These are phyloP conservation scores for Drosophila teissieri DNA, from an alignment of 1,140 invertebrate genomes.

Conservation along the genomic window DNA sequence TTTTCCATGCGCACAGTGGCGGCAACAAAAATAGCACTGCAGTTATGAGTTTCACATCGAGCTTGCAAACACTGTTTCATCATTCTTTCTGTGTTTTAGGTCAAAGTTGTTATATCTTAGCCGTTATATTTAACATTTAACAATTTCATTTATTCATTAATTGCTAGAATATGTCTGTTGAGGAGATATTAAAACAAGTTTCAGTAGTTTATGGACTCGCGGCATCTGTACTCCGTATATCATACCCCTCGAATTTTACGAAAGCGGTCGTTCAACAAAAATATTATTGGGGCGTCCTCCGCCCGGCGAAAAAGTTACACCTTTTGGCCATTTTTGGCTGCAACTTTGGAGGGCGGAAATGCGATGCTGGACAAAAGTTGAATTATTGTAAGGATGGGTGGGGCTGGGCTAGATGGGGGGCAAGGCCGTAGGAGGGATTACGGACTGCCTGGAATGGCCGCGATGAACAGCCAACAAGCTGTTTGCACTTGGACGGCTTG, in stretches of 20 bases:
- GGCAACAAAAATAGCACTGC: not conserved
- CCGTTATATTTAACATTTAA: too few relatives aligned
- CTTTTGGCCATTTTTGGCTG: conserved; percentile 24
- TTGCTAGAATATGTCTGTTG: too few relatives aligned
- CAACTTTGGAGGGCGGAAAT: conserved; percentile 19
- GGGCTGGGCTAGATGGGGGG: too few relatives aligned
- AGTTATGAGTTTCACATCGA: not conserved
- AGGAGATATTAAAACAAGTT: too few relatives aligned
- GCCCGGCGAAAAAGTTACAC: conserved; percentile 23
- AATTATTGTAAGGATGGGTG: conserved; percentile 29
- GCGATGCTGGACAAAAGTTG: conserved; percentile 41
- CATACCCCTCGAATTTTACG: not conserved
- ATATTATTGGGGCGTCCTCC: conserved; percentile 35
- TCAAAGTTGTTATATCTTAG: too few relatives aligned
- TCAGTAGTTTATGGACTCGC: too few relatives aligned
- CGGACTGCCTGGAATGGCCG: conserved; percentile 20
- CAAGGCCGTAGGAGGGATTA: conserved; percentile 8
- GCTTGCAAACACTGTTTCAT: too few relatives aligned
- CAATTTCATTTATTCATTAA: too few relatives aligned
- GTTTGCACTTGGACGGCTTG: conserved; percentile 49
- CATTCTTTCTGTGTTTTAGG: too few relatives aligned
- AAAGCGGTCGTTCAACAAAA: conserved; percentile 42
- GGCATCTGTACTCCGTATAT: not conserved
- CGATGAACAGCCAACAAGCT: conserved; percentile 50
- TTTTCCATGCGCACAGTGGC: not conserved